Evolutionary conservation across 2,797 vertebrate species (phyloP), one percentile per base, ranked within the genome.

Genomic region (Halcyon chelicuti): DNA sequence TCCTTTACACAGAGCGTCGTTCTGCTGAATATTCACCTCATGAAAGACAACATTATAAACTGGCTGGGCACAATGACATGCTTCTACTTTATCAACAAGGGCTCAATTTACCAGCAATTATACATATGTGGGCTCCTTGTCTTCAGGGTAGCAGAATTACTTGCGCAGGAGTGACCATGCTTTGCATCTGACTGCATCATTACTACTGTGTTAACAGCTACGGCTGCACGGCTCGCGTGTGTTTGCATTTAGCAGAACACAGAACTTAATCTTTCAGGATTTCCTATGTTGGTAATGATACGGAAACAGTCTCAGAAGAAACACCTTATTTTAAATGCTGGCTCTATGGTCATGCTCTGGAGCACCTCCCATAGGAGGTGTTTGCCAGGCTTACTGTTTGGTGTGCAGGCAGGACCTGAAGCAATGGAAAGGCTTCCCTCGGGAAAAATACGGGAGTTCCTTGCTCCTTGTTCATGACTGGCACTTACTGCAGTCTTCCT

Each of bases 31-130:
- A 57, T 57, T 81, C 33, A 4, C 92, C 77, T 96, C 72, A 51
- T 86, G 95, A 95, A 97, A 93, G 91, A 89, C 97, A 96, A 94
- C 83, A 86, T 96, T 96, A 97, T 96, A 92, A 94, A 62, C 77
- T 91, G 77, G 12, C 75, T 60, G 80, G 55, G 82, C 80, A 78
- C 57, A 84, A 88, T 86, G 62, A 21, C 39, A 73, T 88, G 71
- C 39, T 96, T 97, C 94, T 97, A 40, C 58, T 96, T 95, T 96
- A 90, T 91, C 84, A 96, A 96, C 91, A 96, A 95, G 91, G 81
- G 40, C 95, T 97, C 66, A 62, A 58, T 95, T 96, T 98, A 95
- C 90, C 63, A 92, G 78, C 55, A 90, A 26, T 95, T 91, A 82
- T 26, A 67, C 1, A 0, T 84, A 73, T 31, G 63, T 76, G 58